Base-by-base conservation (phyloP, 1,140 invertebrate genomes). In the Aphis gossypii region DNA sequence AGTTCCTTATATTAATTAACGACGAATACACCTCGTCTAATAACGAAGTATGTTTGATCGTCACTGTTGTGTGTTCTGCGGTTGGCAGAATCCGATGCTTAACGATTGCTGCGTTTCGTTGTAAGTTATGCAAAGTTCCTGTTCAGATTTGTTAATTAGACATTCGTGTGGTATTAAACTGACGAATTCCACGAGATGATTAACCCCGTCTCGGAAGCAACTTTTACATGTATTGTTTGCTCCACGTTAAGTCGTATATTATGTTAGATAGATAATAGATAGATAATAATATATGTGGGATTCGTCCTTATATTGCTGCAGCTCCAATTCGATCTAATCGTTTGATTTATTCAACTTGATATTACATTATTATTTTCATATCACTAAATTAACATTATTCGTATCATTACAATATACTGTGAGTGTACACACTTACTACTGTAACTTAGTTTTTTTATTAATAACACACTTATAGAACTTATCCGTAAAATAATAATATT, bases 1-100 rank as follows among this genome's bases (percentile, higher is more conserved):
- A 14, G 38, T 90, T 90, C 89, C 89, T 90, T 90, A 90, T 89
- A 89, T 90, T 90, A 90, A 90, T 90, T 90, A 90, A 90, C 89
- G 56, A 90, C 54, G 56, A 60, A 90, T 90, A 60, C 88, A 56
- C 41, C 54, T 90, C 38, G 54, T 90, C 51, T 35, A 51, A 60
- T 30, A 56, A 90, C 30, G 89, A 60, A 90, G 89, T 90, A 68
- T 90, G 89, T 68, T 60, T 90, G 89, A 68, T 90, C 89, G 38
- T 90, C 89, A 90, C 89, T 90, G 89, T 30, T 90, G 54, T 90
- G 30, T n/a, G 54, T 90, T 90, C 54, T 90, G 89, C 25, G 89
- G 89, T 68, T 90, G 89, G 89, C 89, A 90, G 89, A 90, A 44
- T 44, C 54, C 18, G 44, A 90, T 38, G 89, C 89, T 68, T 90